Conservation (phyloP, 2,888 invertebrate genomes). For the Agrotis puta region DNA sequence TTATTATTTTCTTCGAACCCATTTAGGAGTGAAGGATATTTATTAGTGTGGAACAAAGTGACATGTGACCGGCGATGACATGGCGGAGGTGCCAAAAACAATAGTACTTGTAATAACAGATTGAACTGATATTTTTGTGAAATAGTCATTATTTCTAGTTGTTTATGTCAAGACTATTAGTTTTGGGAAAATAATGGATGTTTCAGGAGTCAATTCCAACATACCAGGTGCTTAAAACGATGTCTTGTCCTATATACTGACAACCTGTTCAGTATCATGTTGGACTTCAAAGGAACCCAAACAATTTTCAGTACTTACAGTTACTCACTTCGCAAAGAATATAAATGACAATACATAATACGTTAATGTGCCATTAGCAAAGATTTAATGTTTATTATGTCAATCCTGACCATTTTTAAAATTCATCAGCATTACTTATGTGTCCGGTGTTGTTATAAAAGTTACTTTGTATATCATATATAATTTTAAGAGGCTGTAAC, state of each 20-base stretch:
- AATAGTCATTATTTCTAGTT: conserved; percentile 24
- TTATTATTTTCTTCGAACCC: conserved; percentile 70
- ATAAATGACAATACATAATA: conserved; percentile 63
- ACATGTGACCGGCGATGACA: conserved; percentile 63
- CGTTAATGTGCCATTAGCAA: conserved; percentile 58
- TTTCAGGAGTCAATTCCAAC: neutral
- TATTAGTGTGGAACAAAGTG: conserved; percentile 59
- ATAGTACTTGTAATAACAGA: conserved; percentile 53
- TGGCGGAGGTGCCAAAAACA: conserved; percentile 63
- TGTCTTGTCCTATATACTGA: conserved; percentile 16
- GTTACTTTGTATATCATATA: conserved; percentile 58
- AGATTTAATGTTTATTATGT: conserved; percentile 59
- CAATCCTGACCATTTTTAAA: conserved; percentile 54
- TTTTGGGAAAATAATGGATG: neutral
- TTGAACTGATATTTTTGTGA: conserved; percentile 40
- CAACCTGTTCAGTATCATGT: conserved; percentile 28
- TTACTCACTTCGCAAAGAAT: conserved; percentile 54
- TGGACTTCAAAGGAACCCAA: conserved; percentile 49
- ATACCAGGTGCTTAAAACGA: conserved; percentile 24
- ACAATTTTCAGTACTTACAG: conserved; percentile 34
- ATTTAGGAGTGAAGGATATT: conserved; percentile 64
- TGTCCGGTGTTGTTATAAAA: conserved; percentile 48
- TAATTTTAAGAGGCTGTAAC: conserved; percentile 53
- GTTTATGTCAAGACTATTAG: conserved; percentile 34
- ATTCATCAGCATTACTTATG: conserved; percentile 55